Percentiles rank a stretch among this genome's conserved stretches.
These are phyloP conservation scores for Empidonax traillii DNA, from an alignment of 2,113 vertebrate species.

Conservation along the genomic window DNA sequence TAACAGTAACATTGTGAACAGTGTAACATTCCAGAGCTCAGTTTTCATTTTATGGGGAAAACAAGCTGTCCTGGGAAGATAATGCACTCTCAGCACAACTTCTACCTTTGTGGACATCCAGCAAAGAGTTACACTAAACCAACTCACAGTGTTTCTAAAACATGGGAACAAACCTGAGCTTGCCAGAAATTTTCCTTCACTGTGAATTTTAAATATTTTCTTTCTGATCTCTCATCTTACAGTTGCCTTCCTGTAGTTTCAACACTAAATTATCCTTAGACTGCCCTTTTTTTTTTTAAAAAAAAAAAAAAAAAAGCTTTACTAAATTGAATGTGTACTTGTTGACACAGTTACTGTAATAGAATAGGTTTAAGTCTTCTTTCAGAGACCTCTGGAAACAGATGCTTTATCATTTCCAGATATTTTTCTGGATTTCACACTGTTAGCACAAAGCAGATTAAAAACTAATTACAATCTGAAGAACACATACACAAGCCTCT, in stretches of 20 bases:
- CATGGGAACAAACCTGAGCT: neutral
- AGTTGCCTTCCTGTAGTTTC: neutral
- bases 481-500: neutral
- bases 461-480: neutral
- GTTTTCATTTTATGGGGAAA: neutral
- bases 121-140: neutral
- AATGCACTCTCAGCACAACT: neutral
- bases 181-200: neutral
- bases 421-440: neutral
- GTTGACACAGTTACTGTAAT: neutral
- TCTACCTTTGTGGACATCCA: neutral
- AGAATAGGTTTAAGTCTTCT: neutral
- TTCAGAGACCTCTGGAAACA: neutral
- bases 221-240: neutral
- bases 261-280: neutral
- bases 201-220: neutral
- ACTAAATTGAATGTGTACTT: neutral
- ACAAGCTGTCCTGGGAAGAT: neutral
- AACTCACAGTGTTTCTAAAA: neutral
- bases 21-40: neutral
- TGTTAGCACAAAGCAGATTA: neutral
- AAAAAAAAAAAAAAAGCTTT: neutral
- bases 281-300: neutral
- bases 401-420: neutral
- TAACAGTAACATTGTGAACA: neutral